These are phyloP conservation scores for Poeciliopsis occidentalis DNA, from an alignment of 2,113 vertebrate species.

Conservation along the genomic window DNA sequence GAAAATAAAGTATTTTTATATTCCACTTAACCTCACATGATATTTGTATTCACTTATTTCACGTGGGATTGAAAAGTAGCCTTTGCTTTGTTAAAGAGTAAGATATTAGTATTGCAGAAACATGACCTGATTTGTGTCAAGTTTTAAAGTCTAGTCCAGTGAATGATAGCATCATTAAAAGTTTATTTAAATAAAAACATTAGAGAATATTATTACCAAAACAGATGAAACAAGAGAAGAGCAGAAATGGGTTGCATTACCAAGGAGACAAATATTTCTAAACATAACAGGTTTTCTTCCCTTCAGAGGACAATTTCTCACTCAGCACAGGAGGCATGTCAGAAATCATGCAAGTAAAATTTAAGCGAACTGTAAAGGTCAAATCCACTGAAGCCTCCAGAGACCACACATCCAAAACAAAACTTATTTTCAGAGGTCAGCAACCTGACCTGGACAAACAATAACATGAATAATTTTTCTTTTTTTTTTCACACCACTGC, in stretches of 20 bases:
- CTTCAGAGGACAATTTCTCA: background rate
- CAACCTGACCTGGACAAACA: background rate
- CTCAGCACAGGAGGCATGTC: background rate
- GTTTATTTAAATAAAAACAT: too few relatives aligned
- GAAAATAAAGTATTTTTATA: too few relatives aligned
- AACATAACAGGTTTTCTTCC: constrained; percentile 1
- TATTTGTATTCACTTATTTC: too few relatives aligned
- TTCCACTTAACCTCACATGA: too few relatives aligned
- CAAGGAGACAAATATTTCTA: constrained; percentile 20
- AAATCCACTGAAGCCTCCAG: background rate
- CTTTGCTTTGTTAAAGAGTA: too few relatives aligned
- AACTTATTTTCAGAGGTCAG: constrained; percentile 1
- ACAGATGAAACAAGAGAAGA: too few relatives aligned
- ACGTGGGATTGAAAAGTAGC: too few relatives aligned
- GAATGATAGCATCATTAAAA: too few relatives aligned
- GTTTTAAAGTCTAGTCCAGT: too few relatives aligned
- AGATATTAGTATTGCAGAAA: too few relatives aligned
- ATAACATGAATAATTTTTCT: background rate
- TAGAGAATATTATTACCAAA: too few relatives aligned
- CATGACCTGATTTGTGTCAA: too few relatives aligned
- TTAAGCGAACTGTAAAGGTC: background rate
- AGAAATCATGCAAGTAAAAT: background rate
- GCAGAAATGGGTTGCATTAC: background rate
- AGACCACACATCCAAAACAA: background rate
- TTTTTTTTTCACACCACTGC: background rate